A percentile compares a stretch with the other conserved stretches of the same genome.
Conservation (phyloP, 2,888 invertebrate species). For the Orchestes rusci region DNA sequence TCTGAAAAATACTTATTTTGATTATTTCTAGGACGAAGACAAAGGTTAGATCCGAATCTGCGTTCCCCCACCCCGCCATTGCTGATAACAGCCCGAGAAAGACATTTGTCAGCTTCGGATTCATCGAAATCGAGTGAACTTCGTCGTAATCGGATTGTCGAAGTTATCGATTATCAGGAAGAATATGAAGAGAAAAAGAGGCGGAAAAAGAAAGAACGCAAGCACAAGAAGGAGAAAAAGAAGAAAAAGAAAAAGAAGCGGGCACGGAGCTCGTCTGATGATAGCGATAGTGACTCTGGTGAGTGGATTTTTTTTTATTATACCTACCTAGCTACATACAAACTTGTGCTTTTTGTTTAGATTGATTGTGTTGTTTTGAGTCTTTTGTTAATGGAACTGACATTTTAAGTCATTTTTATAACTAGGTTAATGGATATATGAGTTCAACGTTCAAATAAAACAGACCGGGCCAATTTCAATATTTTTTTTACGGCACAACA, state of each 20-base stretch:
- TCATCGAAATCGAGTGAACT: slow-evolving; percentile 42
- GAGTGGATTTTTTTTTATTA: slow-evolving; percentile 3
- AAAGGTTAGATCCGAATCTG: slow-evolving; percentile 41
- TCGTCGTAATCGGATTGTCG: slow-evolving; percentile 38
- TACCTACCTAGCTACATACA: too few species aligned
- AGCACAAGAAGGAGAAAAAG: slow-evolving; percentile 57
- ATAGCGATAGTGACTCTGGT: slow-evolving; percentile 48
- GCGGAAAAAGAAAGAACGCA: slow-evolving; percentile 63
- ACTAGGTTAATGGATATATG: too few species aligned
- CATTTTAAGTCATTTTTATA: too few species aligned
- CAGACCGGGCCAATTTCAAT: too few species aligned
- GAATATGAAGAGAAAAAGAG: slow-evolving; percentile 34
- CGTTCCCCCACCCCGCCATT: slow-evolving; percentile 45
- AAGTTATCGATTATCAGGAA: slow-evolving; percentile 30
- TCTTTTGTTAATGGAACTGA: too few species aligned
- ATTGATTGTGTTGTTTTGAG: too few species aligned
- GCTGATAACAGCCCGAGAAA: slow-evolving; percentile 39
- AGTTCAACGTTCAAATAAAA: too few species aligned
- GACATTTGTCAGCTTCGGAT: slow-evolving; percentile 42
- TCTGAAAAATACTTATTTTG: too few species aligned
- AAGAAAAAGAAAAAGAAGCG: slow-evolving; percentile 67
- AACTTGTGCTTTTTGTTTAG: too few species aligned
- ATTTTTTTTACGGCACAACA: too few species aligned
- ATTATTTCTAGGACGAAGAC: slow-evolving; percentile 26
- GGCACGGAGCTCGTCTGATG: slow-evolving; percentile 63